Evolutionary conservation across 1,140 invertebrate species (phyloP).

Genomic region (Linepithema humile): DNA sequence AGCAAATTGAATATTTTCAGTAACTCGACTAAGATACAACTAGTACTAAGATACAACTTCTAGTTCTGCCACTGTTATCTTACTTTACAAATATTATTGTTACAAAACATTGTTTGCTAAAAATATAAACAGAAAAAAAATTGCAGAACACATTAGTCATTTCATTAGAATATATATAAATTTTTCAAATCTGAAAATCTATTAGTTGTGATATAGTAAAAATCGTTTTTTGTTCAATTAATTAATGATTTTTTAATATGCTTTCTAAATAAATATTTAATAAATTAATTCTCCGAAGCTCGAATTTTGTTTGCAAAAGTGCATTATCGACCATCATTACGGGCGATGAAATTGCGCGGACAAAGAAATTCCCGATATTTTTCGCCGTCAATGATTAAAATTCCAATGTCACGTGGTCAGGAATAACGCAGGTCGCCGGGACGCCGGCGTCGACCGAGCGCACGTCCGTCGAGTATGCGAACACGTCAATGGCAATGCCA

Average conservation of each 20-base stretch:
- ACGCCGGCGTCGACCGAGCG: conserved; percentile 42
- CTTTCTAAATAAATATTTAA: neutral
- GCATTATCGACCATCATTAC: neutral
- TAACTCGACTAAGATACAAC: neutral
- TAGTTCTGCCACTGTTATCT: neutral
- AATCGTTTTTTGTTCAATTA: neutral
- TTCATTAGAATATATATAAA: neutral
- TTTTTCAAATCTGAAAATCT: neutral
- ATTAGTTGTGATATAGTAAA: too few relatives aligned
- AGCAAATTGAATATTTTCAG: neutral
- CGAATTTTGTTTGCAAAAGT: neutral
- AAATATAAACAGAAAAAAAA: neutral
- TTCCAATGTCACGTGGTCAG: conserved; percentile 63
- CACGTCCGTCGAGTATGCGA: conserved; percentile 71
- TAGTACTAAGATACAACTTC: neutral
- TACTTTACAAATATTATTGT: neutral
- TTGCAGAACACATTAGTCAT: neutral
- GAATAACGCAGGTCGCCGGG: conserved; percentile 73
- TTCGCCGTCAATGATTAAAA: conserved; percentile 44
- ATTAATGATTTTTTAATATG: neutral
- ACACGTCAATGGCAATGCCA: conserved; percentile 78
- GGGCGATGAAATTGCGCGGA: conserved; percentile 31
- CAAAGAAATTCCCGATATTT: conserved; percentile 39
- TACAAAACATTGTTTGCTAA: neutral
- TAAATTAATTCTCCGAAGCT: neutral